Base-by-base conservation (phyloP, 2,113 vertebrate species). In the Gnathonemus longibarbis region DNA sequence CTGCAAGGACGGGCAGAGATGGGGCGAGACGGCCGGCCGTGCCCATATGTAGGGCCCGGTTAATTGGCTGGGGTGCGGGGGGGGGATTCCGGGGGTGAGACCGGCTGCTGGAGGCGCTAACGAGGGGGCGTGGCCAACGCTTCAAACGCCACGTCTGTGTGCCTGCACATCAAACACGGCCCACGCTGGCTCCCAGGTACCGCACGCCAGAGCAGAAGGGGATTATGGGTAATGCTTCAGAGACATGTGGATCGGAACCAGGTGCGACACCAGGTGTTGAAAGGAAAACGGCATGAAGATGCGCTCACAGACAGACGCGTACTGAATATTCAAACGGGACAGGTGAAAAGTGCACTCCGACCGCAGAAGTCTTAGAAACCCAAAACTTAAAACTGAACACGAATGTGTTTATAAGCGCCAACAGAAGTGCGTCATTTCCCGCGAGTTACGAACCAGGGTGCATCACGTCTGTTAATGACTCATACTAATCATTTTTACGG, bases 161-260 rank as follows among this genome's bases (percentile, higher is more conserved):
- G 62, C 62, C 62, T 15, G 62, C 58, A 52, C 27, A 77, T 90
- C 84, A 90, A 90, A 87, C 21, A 35, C 27, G 6, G 53, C 27
- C 49, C 42, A n/a, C 45, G n/a, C 66, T n/a, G 66, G n/a, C 17
- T 89, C 21, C 4, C 56, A 74, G 58, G 53, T 42, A 52, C 15
- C 3, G 46, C n/a, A 4, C 24, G 35, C 77, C 83, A 84, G 83
- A 46, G 21, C 3, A 58, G 42, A 53, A 27, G 15, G 84, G 58
- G 46, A 17, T 85, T 84, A 39, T 85, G 89, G 83, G 77, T 80
- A 89, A 85, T 4, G 19, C 49, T 42, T 27, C 21, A 42, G 77
- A 84, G 77, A 24, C 9, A 19, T 49, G 39, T 58, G 89, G n/a
- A 56, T 89, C 50, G 13, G 48, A 58, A 62, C 19, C 52, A 62